These are phyloP conservation scores for Eurystomus gularis DNA, from an alignment of 2,113 vertebrate species.

Conservation along the genomic window DNA sequence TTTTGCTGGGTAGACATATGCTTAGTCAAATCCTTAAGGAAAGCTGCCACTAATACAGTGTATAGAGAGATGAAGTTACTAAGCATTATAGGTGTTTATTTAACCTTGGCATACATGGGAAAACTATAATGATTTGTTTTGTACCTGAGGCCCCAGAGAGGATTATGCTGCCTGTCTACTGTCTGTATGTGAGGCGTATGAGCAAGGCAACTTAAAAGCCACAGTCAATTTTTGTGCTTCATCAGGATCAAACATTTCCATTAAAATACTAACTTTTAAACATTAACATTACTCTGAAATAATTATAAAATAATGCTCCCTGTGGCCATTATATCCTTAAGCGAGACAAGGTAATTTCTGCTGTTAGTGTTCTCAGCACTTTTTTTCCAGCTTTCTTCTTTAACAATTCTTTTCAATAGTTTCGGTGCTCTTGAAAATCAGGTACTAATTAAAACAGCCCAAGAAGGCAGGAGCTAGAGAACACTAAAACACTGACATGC, in stretches of 20 bases:
- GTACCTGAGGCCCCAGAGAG: not conserved
- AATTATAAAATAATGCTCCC: conserved; percentile 57
- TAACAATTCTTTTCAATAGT: not conserved
- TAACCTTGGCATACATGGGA: conserved; percentile 34
- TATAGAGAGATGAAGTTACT: not conserved
- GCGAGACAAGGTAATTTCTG: conserved; percentile 4
- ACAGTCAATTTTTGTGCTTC: conserved; percentile 29
- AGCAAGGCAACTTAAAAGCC: conserved; percentile 42
- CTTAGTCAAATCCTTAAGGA: conserved; percentile 39
- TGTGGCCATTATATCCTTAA: not conserved
- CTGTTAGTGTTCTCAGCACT: not conserved
- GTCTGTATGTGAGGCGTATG: not conserved
- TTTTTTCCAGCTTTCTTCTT: conserved; percentile 18
- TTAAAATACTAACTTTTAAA: conserved; percentile 65
- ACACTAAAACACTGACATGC: not conserved
- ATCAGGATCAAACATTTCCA: conserved; percentile 55
- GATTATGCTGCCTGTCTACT: conserved; percentile 6
- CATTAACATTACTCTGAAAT: conserved; percentile 58
- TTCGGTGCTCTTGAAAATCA: conserved; percentile 35
- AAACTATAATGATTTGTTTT: conserved; percentile 34
- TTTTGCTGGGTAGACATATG: not conserved
- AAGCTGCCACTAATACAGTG: not conserved
- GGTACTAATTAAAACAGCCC: conserved; percentile 13
- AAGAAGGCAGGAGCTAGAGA: not conserved
- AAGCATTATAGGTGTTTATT: conserved; percentile 14